phyloP scores from a whole-genome alignment of 2,113 vertebrate genomes.

The Gorsachius goisagi region DNA sequence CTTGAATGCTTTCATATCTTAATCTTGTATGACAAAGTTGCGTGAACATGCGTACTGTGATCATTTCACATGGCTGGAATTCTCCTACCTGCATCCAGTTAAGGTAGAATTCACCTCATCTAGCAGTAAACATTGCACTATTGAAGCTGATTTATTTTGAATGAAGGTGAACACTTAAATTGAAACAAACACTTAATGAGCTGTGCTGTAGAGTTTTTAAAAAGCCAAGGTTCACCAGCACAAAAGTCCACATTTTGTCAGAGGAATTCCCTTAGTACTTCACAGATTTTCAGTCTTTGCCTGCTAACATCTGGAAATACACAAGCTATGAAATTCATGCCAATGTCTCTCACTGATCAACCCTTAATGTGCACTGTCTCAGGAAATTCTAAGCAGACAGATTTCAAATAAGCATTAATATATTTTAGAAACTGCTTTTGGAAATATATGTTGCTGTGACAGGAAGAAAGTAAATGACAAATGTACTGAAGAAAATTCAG shows the following conservation, averaged over 20 bases:
- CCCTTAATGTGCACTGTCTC: neutral
- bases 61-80: neutral
- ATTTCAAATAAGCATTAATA: neutral
- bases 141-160: neutral
- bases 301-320: neutral
- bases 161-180: neutral
- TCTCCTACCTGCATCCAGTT: neutral
- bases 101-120: neutral
- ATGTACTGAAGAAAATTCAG: neutral
- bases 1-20: neutral
- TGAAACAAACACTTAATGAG: neutral
- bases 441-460: neutral
- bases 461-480: neutral
- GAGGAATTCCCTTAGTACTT: neutral
- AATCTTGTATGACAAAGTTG: neutral
- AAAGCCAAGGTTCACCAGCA: neutral
- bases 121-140: neutral
- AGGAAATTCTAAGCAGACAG: neutral
- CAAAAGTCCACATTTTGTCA: neutral
- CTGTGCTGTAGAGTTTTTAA: neutral
- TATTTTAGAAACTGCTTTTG: neutral
- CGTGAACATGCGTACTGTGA: neutral
- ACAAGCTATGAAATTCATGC: neutral
- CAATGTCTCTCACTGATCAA: neutral
- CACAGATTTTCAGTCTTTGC: neutral